These are phyloP conservation scores for Altica lythri DNA, from an alignment of 2,888 invertebrate species.

Conservation along the genomic window DNA sequence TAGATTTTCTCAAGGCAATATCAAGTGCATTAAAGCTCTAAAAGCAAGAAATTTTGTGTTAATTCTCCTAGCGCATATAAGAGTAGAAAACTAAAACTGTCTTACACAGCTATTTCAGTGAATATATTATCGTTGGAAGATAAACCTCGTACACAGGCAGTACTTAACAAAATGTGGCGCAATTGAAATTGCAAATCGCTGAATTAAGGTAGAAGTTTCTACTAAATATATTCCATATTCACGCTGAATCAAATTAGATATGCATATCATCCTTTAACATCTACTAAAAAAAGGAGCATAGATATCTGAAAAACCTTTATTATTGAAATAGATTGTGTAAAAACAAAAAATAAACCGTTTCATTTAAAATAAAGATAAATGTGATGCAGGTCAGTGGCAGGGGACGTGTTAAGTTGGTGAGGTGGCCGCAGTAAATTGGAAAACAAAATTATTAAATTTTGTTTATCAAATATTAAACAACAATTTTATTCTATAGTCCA, in stretches of 20 bases:
- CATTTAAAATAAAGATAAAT: too few relatives aligned
- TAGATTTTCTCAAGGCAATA: constrained; percentile 1
- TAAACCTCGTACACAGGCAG: constrained; percentile 40
- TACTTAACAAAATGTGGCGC: constrained; percentile 42
- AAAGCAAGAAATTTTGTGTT: constrained; percentile 21
- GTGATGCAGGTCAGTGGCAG: too few relatives aligned
- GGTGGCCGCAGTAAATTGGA: too few relatives aligned
- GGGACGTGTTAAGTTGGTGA: too few relatives aligned
- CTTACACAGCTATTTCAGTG: constrained; percentile 19
- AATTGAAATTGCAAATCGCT: constrained; percentile 48
- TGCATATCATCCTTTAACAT: constrained; percentile 22
- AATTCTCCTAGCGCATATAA: constrained; percentile 12
- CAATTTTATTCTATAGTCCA: too few relatives aligned
- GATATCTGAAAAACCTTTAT: too few relatives aligned
- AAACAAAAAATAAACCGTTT: too few relatives aligned
- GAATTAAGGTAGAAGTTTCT: constrained; percentile 38
- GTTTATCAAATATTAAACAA: too few relatives aligned
- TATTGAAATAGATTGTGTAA: too few relatives aligned
- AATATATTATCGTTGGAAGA: constrained; percentile 37
- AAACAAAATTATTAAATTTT: too few relatives aligned
- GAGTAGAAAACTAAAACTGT: constrained; percentile 20
- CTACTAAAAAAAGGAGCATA: neutral
- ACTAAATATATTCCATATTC: constrained; percentile 23
- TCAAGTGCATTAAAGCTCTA: constrained; percentile 6
- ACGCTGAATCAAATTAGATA: constrained; percentile 27